Base-by-base conservation (phyloP, 2,797 vertebrate genomes). In the Takifugu ocellatus region DNA sequence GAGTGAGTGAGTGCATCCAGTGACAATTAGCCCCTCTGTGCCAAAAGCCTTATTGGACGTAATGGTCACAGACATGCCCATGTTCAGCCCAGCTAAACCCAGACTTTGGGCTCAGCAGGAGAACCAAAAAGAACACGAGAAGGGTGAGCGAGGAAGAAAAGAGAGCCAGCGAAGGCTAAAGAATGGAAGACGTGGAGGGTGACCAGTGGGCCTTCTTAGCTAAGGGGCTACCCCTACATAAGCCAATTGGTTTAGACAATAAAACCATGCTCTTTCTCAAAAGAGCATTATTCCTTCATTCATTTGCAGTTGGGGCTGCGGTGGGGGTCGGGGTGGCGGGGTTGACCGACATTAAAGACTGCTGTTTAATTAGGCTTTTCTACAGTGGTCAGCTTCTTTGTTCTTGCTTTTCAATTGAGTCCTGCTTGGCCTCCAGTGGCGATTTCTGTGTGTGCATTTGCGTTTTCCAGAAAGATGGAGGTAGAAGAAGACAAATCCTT, bases 271-370 rank as follows among this genome's bases (percentile, higher is more conserved):
- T 74, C 54, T 59, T 68, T 82, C 75, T 84, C 69, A 80, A 78
- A 84, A 63, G 68, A 77, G 71, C 71, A 73, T 89, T 81, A 82
- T 87, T 85, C 80, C 71, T 81, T 78, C 63, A 79, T 81, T 82
- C 73, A 68, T 70, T 73, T 82, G 72, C 60, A 75, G 58, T 49
- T 47, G 63, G 54, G 61, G 53, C 68, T 63, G 51, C 65, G 63
- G 70, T 64, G 60, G 63, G 68, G 65, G 68, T 67, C 49, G 46
- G 44, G 72, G 68, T 60, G 58, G 62, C 66, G 59, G 67, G 68
- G 51, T 36, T 31, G 73, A 49, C 63, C 73, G 65, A 70, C 69
- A 72, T 82, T 79, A 82, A 86, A 83, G 64, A 59, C 70, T 49
- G 31, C 62, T 75, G 68, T 76, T 86, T 84, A 89, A 87, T 87